These are phyloP conservation scores for Lophius piscatorius DNA, from an alignment of 2,113 vertebrate genomes.

Conservation along the genomic window DNA sequence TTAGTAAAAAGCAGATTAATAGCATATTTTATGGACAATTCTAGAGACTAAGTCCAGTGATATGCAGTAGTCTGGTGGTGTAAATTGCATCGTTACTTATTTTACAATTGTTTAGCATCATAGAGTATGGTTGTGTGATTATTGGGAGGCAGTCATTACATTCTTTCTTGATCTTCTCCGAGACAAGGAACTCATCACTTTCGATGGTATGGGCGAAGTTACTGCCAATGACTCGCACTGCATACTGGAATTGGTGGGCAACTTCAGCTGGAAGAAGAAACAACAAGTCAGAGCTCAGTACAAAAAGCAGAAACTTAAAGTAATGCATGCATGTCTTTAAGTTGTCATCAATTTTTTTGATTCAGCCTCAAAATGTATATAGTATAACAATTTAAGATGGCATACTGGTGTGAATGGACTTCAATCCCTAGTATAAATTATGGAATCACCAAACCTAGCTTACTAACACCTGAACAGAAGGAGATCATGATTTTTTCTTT, in stretches of 20 bases:
- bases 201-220: constrained; percentile 98
- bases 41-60: no score
- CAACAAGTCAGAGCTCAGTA: neutral
- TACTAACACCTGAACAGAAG: no score
- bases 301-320: neutral
- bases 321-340: neutral
- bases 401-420: neutral
- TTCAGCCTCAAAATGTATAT: no score
- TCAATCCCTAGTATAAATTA: no score
- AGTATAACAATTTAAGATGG: neutral
- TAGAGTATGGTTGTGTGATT: neutral
- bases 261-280: constrained; percentile 86
- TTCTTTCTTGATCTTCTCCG: constrained; percentile 98
- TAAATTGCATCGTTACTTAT: no score
- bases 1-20: no score
- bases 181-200: constrained; percentile 96
- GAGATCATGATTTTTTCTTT: no score
- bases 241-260: constrained; percentile 97
- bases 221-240: constrained; percentile 97
- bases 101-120: no score
- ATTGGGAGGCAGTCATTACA: constrained; percentile 76
- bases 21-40: no score
- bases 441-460: no score
- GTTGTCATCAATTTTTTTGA: neutral
- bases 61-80: no score